A percentile compares a stretch with the other conserved stretches of the same genome.
Conservation (phyloP, 2,113 vertebrate genomes). For the Lepus timidus region DNA sequence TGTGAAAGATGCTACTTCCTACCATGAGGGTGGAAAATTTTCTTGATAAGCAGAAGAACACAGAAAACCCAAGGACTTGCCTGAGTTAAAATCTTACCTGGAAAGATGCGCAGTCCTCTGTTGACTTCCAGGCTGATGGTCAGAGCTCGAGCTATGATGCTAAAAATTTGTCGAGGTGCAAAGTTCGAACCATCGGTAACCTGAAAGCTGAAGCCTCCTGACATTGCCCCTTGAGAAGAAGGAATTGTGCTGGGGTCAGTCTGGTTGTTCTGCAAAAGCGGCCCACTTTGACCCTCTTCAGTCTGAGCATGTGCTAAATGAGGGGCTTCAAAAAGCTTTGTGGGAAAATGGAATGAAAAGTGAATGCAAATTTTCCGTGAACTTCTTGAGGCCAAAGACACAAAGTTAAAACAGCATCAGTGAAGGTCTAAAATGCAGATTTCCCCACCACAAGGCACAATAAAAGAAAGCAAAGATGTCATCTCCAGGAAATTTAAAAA, state of each 20-base stretch:
- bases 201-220: slow-evolving; percentile 95
- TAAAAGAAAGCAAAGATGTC: neutral
- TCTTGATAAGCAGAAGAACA: slow-evolving; percentile 38
- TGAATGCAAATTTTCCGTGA: too few species aligned
- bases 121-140: slow-evolving; percentile 91
- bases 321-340: too few species aligned
- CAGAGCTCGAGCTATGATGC: slow-evolving; percentile 90
- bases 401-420: neutral
- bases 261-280: neutral
- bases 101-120: slow-evolving; percentile 91
- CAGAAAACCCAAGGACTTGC: neutral
- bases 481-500: neutral
- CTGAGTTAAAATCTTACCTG: slow-evolving; percentile 89
- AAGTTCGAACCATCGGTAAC: slow-evolving; percentile 95
- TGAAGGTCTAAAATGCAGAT: neutral
- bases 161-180: slow-evolving; percentile 93
- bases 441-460: neutral
- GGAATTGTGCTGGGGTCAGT: neutral
- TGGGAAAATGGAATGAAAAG: too few species aligned
- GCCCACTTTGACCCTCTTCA: neutral
- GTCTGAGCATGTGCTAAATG: neutral
- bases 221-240: slow-evolving; percentile 90
- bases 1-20: neutral
- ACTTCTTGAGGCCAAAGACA: neutral
- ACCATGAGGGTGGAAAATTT: neutral